Conservation (phyloP, 2,888 invertebrate genomes). For the Temnothorax ravouxi region DNA sequence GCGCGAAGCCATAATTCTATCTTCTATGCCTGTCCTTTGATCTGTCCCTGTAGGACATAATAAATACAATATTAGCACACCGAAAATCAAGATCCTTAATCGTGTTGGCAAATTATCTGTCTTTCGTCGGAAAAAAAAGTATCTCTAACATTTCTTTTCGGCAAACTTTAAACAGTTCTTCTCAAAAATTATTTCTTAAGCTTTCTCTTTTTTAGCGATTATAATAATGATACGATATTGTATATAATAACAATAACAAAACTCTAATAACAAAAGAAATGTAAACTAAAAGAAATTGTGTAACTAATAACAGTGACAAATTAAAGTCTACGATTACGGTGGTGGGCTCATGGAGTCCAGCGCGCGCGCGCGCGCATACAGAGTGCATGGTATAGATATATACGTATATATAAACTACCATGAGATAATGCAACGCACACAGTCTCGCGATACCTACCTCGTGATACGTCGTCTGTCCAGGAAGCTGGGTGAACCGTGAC, state of each 20-base stretch:
- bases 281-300: slow-evolving; percentile 61
- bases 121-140: neutral
- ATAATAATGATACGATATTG: slow-evolving; percentile 1
- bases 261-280: slow-evolving; percentile 46
- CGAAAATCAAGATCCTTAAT: neutral
- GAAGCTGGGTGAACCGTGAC: slow-evolving; percentile 97
- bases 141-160: neutral
- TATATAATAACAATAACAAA: slow-evolving; percentile 25
- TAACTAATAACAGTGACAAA: slow-evolving; percentile 61
- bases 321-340: slow-evolving; percentile 74
- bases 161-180: neutral
- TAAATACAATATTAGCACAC: slow-evolving; percentile 80
- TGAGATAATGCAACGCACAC: slow-evolving; percentile 54
- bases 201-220: neutral
- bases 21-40: slow-evolving; percentile 85
- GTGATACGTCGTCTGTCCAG: slow-evolving; percentile 97
- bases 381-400: slow-evolving; percentile 73
- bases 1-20: slow-evolving; percentile 81
- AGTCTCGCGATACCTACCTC: slow-evolving; percentile 89
- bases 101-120: neutral
- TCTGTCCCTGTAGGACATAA: slow-evolving; percentile 84
- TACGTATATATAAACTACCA: slow-evolving; percentile 51
- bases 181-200: slow-evolving; percentile 15
- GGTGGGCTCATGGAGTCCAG: slow-evolving; percentile 74
- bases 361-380: slow-evolving; percentile 24